Base-by-base conservation (phyloP, 2,797 vertebrate genomes). In the Paguma larvata region DNA sequence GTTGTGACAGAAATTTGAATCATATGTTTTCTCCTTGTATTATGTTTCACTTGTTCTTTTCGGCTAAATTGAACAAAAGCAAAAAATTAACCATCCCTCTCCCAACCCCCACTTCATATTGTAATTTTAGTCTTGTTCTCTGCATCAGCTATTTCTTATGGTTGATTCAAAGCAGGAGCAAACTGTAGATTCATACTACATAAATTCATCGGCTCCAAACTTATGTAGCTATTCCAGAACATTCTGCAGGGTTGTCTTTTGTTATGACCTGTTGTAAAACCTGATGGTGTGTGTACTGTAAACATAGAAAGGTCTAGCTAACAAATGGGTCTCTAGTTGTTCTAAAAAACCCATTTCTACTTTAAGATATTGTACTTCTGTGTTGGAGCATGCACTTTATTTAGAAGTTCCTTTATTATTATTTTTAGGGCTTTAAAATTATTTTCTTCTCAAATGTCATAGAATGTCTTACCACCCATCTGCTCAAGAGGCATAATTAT, bases 381-480 rank as follows among this genome's bases (percentile, higher is more conserved):
- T 93, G 53, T 75, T 88, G 41, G 51, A 93, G 85, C 70, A 63
- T 62, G 13, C 8, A 53, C 97, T 97, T 95, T 96, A 97, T 98
- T 98, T 98, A 98, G 92, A 97, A 97, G 62, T 93, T 95, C 62
- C 89, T 96, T 98, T 98, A 98, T 97, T 98, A 98, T 97, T 98
- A 98, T 97, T 97, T 98, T 98, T 98, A 97, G 97, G 70, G 18
- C 73, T 95, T 97, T 97, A 97, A 98, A 98, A 94, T 97, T 97
- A 98, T 97, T 98, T 98, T 98, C 96, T 96, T 97, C 88, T 86
- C 95, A 98, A 98, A 98, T 98, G 97, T 96, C 98, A 98, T 82
- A 96, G 94, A 97, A 98, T 97, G 97, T 87, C 97, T 98, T 97
- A 97, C 85, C 53, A 0, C 38, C 97, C 98, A 98, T 98, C 97